phyloP scores from a whole-genome alignment of 1,140 invertebrate genomes.

The Drosophila orena region DNA sequence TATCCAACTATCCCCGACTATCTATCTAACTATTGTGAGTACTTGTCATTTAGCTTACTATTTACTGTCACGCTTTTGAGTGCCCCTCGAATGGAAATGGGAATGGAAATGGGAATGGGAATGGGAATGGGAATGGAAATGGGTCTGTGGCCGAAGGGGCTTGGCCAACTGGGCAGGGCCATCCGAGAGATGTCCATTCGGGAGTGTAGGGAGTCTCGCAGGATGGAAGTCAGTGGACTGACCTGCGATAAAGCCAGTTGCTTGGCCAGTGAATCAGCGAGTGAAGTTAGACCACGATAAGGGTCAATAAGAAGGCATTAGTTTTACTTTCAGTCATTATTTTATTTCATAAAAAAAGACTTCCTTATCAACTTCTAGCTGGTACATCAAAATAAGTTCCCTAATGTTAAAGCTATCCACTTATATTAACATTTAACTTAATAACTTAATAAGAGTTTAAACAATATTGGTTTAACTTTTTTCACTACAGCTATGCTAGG shows the following conservation, averaged over 20 bases:
- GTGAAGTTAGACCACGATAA: neutral
- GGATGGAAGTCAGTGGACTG: slow-evolving; percentile 2
- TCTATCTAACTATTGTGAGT: slow-evolving; percentile 75
- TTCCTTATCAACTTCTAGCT: too few species aligned
- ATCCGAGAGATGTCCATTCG: slow-evolving; percentile 3
- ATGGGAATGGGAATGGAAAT: slow-evolving; percentile 22
- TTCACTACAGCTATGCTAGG: too few species aligned
- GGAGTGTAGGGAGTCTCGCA: neutral
- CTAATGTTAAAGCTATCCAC: too few species aligned
- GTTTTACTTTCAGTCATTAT: neutral
- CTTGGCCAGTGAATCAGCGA: slow-evolving; percentile 7
- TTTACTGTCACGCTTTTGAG: slow-evolving; percentile 80
- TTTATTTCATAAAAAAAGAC: neutral
- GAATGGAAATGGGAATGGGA: slow-evolving; percentile 23
- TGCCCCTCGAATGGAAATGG: slow-evolving; percentile 62
- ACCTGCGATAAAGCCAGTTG: slow-evolving; percentile 22
- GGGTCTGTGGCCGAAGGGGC: slow-evolving; percentile 45
- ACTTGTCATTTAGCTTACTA: slow-evolving; percentile 82
- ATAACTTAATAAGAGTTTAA: too few species aligned
- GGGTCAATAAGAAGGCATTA: neutral
- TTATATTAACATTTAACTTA: too few species aligned
- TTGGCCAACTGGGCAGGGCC: slow-evolving; percentile 59
- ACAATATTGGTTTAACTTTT: too few species aligned
- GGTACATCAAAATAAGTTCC: too few species aligned
- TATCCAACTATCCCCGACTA: slow-evolving; percentile 61